A percentile compares a stretch with the other conserved stretches of the same genome.
phyloP scores from a whole-genome alignment of 2,113 vertebrate genomes.

The Taurulus bubalis region DNA sequence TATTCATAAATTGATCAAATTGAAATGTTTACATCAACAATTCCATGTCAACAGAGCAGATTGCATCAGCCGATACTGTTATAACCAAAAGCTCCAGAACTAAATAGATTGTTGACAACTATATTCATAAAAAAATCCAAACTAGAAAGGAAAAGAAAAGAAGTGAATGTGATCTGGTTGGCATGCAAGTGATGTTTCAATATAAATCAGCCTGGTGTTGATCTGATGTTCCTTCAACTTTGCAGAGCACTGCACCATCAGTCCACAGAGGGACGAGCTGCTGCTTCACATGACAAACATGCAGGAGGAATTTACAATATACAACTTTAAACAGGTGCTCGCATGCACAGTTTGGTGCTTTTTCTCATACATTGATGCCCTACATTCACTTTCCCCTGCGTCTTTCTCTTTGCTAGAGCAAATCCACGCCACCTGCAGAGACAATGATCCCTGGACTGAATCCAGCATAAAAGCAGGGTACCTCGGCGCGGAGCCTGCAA shows the following conservation, averaged over 20 bases:
- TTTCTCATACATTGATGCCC: conserved; percentile 22
- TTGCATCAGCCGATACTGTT: neutral
- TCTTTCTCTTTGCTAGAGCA: conserved; percentile 28
- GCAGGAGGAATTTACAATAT: neutral
- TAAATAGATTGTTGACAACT: neutral
- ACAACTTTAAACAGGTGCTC: neutral
- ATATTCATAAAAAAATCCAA: neutral
- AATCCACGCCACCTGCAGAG: conserved; percentile 39
- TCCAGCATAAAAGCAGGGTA: conserved; percentile 34
- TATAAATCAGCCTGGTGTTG: neutral
- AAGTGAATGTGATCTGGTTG: neutral
- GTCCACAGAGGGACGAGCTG: neutral
- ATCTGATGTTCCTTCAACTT: neutral
- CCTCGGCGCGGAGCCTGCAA: neutral
- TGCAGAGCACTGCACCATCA: neutral
- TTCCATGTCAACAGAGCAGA: neutral
- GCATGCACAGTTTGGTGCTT: neutral
- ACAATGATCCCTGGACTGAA: conserved; percentile 44
- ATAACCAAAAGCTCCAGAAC: neutral
- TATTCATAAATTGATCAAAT: no score
- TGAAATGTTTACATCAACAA: neutral
- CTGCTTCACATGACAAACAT: conserved; percentile 1
- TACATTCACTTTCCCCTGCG: conserved; percentile 5
- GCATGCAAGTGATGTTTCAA: neutral
- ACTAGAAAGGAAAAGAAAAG: no score